Evolutionary conservation across 2,797 vertebrate genomes (phyloP), one percentile per base, ranked within the genome.

Genomic region (Myiothlypis coronata): DNA sequence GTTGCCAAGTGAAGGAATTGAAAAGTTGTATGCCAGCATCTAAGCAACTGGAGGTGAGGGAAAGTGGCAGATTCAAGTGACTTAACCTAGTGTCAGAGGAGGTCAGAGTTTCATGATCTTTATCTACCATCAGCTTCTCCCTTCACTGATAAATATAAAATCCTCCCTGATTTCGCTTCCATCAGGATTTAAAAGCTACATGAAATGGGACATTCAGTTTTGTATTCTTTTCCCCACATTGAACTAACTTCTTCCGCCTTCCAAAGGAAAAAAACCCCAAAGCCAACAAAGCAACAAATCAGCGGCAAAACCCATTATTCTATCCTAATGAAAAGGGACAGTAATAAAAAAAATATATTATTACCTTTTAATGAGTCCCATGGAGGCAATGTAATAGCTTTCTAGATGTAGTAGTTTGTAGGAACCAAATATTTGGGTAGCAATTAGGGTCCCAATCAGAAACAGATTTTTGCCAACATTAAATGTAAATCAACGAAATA

Each of bases 191-290:
- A 71, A 83, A 70, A 83, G 19, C 21, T n/a, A 27, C 16, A 49
- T 46, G 14, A 75, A 61, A 37, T 46, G 20, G 56, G 28, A 34
- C 10, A 30, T 61, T 52, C 5, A 21, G 12, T 43, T 64, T 79
- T 35, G 15, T 28, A 50, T 22, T 56, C 47, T 75, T 50, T 17
- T 2, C 8, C 13, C 27, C 4, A 32, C 23, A 76, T 6, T 46
- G n/a, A 83, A 50, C 6, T 23, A 78, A 63, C 5, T 69, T 84
- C 19, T 72, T 69, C 28, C 5, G 32, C 8, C 4, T 27, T 39
- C 7, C 16, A 68, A 77, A 44, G 8, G 2, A 49, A 47, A 14
- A 14, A 30, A 59, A 4, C 0, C 10, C 2, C 2, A 12, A 50
- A 61, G 8, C 13, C 26, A 30, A 39, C 14, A 27, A 53, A 41